These are phyloP conservation scores for Mus minutoides DNA, from an alignment of 2,797 vertebrate genomes.

Conservation along the genomic window DNA sequence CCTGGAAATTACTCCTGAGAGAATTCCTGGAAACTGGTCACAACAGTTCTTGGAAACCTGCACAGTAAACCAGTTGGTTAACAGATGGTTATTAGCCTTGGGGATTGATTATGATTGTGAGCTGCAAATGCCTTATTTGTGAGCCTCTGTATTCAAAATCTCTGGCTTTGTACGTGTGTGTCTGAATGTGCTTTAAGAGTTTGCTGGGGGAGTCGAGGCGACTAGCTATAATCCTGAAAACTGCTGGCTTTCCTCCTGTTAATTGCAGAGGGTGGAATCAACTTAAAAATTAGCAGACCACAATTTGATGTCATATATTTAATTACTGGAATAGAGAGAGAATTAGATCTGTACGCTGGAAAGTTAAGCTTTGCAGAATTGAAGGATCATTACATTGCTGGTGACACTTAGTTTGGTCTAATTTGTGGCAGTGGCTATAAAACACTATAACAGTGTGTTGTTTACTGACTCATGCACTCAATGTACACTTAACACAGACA, in stretches of 20 bases:
- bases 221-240: background rate
- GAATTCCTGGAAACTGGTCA: background rate
- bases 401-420: background rate
- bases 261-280: background rate
- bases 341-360: background rate
- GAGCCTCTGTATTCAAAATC: background rate
- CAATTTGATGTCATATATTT: background rate
- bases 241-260: background rate
- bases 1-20: background rate
- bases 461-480: background rate
- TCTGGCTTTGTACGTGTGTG: background rate
- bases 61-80: background rate
- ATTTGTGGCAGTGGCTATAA: background rate
- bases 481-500: background rate
- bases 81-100: background rate
- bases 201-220: background rate
- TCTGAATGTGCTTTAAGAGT: background rate
- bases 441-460: background rate
- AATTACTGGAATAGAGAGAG: background rate
- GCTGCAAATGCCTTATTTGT: background rate
- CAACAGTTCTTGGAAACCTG: conserved; percentile 26
- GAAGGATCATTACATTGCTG: background rate
- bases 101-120: background rate
- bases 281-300: background rate
- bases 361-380: background rate